These are phyloP conservation scores for Paramormyrops hopkinsi DNA, from an alignment of 2,797 vertebrate genomes.

Conservation along the genomic window DNA sequence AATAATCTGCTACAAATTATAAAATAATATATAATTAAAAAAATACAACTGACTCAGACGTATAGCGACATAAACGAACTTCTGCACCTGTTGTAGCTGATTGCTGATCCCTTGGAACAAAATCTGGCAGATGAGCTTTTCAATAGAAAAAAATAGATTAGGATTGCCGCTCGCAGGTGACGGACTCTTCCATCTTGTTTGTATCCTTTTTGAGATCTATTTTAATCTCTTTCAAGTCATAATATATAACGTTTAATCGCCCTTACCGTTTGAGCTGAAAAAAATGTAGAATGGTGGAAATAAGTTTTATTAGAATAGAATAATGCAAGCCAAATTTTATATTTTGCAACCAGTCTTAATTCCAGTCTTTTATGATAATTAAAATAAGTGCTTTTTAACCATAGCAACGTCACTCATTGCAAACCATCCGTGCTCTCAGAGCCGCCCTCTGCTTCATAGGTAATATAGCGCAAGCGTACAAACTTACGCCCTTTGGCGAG, in stretches of 20 bases:
- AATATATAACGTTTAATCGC: not conserved
- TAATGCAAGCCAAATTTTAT: not conserved
- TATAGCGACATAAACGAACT: not conserved
- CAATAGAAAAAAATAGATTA: not conserved
- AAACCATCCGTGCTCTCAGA: not conserved
- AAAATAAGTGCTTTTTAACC: not conserved
- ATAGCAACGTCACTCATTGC: constrained; percentile 5
- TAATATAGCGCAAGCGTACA: not conserved
- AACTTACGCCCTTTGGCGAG: not conserved
- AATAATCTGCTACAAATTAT: not conserved
- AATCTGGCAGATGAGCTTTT: not conserved
- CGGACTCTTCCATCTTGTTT: not conserved
- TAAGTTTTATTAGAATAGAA: not conserved
- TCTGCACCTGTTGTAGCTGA: not conserved
- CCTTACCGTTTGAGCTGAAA: not conserved
- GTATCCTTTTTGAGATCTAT: not conserved
- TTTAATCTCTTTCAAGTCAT: not conserved
- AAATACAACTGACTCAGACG: not conserved
- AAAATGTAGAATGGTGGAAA: not conserved
- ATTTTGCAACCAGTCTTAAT: not conserved
- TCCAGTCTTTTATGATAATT: not conserved
- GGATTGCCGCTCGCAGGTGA: not conserved
- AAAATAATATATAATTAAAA: not conserved
- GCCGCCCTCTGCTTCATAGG: not conserved
- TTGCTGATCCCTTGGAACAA: not conserved